Evolutionary conservation across 2,888 invertebrate species (phyloP), one percentile per base, ranked within the genome.

Genomic region (Sinelater perroti): DNA sequence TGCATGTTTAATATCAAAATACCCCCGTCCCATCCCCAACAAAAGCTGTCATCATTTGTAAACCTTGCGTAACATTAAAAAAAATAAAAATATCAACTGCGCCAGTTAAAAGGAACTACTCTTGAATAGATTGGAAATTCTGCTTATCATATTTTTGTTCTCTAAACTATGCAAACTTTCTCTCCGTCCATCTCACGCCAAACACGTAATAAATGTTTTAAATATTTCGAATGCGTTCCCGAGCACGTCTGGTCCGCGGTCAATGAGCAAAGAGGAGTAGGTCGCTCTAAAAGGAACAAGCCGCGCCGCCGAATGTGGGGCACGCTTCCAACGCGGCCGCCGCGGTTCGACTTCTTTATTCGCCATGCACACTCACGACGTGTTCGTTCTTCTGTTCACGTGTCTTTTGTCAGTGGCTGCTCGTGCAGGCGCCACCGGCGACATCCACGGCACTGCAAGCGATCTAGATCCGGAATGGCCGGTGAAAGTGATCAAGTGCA

Each of bases 311-410:
- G 13, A 49, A 49, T 31, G 16, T 51, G 38, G 51, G 42, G 42
- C 51, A 42, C n/a, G n/a, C n/a, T n/a, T n/a, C n/a, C n/a, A 18
- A 21, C n/a, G 11, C 30, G n/a, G 21, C 33, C 31, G 20, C 40
- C 20, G 21, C 31, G 40, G 40, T 28, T 40, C 42, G 20, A 10
- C 24, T 30, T 14, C 40, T 30, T 42, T 31, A 51, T 51, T 51
- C 51, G 33, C 31, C n/a, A 51, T 51, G 51, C 33, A 31, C 40
- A 20, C 51, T 51, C 51, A 42, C 20, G 31, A n/a, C 36, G 51
- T 16, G 51, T 30, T 40, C 51, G 13, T 51, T 16, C 14, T 42
- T n/a, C 30, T 51, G 7, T 18, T 21, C 51, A 28, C 28, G 13
- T 42, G 51, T 21, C 10, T 40, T 42, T 42, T 40, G 14, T 18